Conservation (phyloP, 64 coral and sea anemone genomes). For the Acropora tenuis region DNA sequence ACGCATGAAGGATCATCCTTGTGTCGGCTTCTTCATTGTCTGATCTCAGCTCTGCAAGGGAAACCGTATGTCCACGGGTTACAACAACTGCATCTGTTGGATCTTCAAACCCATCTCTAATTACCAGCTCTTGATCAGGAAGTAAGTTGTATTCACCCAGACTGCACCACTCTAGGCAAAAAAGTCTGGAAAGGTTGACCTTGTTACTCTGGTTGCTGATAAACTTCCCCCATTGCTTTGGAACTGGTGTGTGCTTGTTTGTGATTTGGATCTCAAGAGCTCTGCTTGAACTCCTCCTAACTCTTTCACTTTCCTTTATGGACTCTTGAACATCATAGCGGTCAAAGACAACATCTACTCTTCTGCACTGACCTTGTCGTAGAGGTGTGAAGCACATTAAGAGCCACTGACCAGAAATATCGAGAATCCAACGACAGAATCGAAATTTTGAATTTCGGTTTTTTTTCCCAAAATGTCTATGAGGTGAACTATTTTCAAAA, state of each 20-base stretch:
- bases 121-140: constrained; percentile 6
- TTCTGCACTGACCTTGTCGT: not conserved
- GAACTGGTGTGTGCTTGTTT: not conserved
- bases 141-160: not conserved
- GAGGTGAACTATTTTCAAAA: no score
- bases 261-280: not conserved
- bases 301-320: constrained; percentile 4
- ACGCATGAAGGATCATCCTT: constrained; percentile 22
- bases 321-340: constrained; percentile 24
- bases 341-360: constrained; percentile 48
- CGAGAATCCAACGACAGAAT: no score
- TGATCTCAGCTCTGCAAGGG: not conserved
- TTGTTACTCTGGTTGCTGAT: constrained; percentile 17
- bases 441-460: no score
- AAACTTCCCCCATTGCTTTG: constrained; percentile 17
- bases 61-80: not conserved
- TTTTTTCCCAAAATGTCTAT: no score
- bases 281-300: not conserved
- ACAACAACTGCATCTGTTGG: not conserved
- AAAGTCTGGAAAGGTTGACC: not conserved
- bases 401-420: no score
- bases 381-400: not conserved
- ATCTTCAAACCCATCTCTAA: not conserved
- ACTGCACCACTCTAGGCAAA: no score
- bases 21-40: constrained; percentile 48